Conservation (phyloP, 2,797 vertebrate species). For the Rhinogobio ventralis region DNA sequence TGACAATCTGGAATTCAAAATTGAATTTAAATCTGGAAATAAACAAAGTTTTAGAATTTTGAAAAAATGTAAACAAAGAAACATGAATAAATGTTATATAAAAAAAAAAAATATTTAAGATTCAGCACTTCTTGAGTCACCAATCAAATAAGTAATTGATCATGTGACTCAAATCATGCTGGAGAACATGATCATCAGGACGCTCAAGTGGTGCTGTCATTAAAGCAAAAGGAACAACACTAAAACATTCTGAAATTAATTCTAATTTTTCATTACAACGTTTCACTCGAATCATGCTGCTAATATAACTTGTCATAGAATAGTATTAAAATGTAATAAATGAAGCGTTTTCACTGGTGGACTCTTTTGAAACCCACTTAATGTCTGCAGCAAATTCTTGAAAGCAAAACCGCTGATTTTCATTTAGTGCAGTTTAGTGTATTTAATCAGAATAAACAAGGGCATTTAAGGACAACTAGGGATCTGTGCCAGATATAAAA, state of each 20-base stretch:
- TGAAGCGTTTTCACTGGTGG: not conserved
- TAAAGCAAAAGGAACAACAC: not conserved
- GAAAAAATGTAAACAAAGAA: not conserved
- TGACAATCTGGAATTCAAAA: not conserved
- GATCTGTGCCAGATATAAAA: not conserved
- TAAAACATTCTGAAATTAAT: not conserved
- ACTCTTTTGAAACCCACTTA: not conserved
- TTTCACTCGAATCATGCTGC: not conserved
- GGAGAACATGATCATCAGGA: not conserved
- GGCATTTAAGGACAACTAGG: slow-evolving; percentile 16
- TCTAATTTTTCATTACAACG: not conserved
- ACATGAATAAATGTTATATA: not conserved
- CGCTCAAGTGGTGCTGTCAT: not conserved
- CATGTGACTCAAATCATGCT: not conserved
- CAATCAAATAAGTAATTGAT: not conserved
- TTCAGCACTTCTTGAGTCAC: not conserved
- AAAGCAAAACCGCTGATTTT: slow-evolving; percentile 7
- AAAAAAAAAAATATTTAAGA: not conserved
- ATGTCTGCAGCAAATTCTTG: not conserved
- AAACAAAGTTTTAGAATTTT: too few relatives aligned
- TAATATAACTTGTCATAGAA: not conserved
- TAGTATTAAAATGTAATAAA: not conserved
- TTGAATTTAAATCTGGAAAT: not conserved
- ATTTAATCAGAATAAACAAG: slow-evolving; percentile 30
- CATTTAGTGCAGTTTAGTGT: not conserved